phyloP scores from a whole-genome alignment of 2,113 vertebrate genomes.

The Chaetodon auriga region DNA sequence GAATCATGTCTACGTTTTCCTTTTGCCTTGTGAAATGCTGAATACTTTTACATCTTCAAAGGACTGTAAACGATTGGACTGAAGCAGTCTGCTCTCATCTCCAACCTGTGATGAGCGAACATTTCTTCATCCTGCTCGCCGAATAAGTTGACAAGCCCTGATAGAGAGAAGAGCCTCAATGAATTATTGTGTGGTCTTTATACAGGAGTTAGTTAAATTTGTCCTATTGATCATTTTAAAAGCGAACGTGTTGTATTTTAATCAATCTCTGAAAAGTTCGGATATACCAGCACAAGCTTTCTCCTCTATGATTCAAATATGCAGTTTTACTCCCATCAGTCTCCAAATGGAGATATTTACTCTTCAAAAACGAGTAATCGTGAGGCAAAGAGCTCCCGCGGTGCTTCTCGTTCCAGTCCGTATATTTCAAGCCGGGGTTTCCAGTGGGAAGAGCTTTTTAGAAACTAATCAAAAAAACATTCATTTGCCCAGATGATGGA shows the following conservation, averaged over 20 bases:
- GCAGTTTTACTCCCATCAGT: background rate
- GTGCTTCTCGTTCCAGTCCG: background rate
- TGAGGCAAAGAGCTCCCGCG: background rate
- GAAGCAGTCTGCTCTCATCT: background rate
- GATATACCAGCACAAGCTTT: background rate
- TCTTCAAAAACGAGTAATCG: background rate
- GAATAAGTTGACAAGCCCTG: background rate
- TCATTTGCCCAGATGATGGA: background rate
- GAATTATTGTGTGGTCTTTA: background rate
- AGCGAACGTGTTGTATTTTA: background rate
- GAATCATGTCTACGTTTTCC: background rate
- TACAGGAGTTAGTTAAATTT: background rate
- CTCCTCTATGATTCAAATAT: background rate
- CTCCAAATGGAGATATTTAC: background rate
- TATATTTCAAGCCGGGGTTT: background rate
- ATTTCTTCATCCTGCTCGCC: no score
- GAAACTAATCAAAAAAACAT: conserved; percentile 1
- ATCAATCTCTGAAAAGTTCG: background rate
- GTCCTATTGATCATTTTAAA: background rate
- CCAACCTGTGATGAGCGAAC: background rate
- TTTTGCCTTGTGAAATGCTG: background rate
- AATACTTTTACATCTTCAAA: background rate
- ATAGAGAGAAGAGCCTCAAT: background rate
- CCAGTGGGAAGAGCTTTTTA: background rate
- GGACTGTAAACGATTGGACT: no score